Evolutionary conservation across 1,140 invertebrate genomes (phyloP), one percentile per base, ranked within the genome.

Genomic region (Drosophila athabasca): DNA sequence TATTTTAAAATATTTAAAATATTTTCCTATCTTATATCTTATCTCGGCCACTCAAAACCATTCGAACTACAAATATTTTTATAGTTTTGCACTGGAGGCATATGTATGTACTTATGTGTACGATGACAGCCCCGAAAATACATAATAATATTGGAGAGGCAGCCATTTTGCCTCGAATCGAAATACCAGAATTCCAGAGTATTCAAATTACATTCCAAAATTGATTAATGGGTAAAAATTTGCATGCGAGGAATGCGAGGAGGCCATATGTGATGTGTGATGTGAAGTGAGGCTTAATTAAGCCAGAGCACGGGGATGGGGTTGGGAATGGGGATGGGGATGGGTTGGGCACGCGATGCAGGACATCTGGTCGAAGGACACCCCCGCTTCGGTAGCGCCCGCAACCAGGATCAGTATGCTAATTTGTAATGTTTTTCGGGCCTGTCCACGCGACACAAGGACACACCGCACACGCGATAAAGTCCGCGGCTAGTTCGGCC

Each of bases 391-490:
- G 50, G 50, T 51, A 8, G 15, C 48, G 52, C 39, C 29, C 6
- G 54, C 49, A 24, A 13, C 31, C 15, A 46, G 51, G 62, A 50
- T 45, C 62, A 46, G 50, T 85, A 85, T 85, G 82, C 82, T 85
- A 85, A 85, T 85, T 85, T 79, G 46, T 46, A 13, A 9, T 17
- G 43, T 49, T 45, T 44, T 71, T 44, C 11, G 35, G 49, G 48
- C 13, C 62, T 39, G 54, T 57, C 82, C 82, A 85, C 82, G 82
- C 82, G 83, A 72, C 78, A 84, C 67, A 66, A 48, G 11, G 29
- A 64, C 76, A 75, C 31, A 78, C 78, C 82, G 60, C 82, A 85
- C 82, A 85, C 82, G 82, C 82, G 78, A 85, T 82, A 78, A 64
- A 70, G 48, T 77, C 60, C 49, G 62, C 62, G 43, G 64, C 59